Evolutionary conservation across 2,797 vertebrate species (phyloP).

Genomic region (Danio choprae): DNA sequence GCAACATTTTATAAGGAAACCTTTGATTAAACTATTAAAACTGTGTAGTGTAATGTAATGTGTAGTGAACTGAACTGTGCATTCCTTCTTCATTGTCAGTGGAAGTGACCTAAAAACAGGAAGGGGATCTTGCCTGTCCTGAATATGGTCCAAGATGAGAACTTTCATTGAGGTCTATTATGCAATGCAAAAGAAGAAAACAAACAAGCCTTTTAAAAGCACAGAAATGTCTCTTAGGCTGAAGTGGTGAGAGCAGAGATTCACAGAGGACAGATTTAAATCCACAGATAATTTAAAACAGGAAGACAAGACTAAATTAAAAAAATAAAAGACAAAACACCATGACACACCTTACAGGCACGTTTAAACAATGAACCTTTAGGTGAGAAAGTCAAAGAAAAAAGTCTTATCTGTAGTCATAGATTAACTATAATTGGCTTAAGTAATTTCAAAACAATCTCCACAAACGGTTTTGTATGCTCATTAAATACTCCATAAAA

Average conservation of each 20-base stretch:
- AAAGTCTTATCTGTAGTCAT: too few relatives aligned
- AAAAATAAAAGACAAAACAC: too few relatives aligned
- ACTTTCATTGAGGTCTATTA: constrained; percentile 41
- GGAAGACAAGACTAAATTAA: too few relatives aligned
- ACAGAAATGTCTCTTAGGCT: constrained; percentile 23
- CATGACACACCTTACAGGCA: too few relatives aligned
- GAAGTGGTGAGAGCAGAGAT: constrained; percentile 9
- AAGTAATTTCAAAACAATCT: too few relatives aligned
- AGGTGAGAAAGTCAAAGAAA: too few relatives aligned
- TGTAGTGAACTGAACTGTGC: not conserved
- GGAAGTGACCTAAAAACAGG: not conserved
- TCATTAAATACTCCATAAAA: too few relatives aligned
- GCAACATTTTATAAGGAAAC: too few relatives aligned
- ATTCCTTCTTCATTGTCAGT: not conserved
- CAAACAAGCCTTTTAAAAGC: constrained; percentile 36
- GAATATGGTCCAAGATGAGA: constrained; percentile 6
- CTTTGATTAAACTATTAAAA: not conserved
- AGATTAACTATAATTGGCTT: too few relatives aligned
- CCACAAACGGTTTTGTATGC: too few relatives aligned
- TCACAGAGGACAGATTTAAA: not conserved
- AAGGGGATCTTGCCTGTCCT: not conserved
- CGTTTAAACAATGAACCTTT: too few relatives aligned
- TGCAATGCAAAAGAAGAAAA: not conserved
- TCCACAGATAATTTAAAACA: too few relatives aligned
- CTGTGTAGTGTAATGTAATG: not conserved